A percentile compares a stretch with the other conserved stretches of the same genome.
These are phyloP conservation scores for Anisognathus igniventris DNA, from an alignment of 2,797 vertebrate genomes.

Conservation along the genomic window DNA sequence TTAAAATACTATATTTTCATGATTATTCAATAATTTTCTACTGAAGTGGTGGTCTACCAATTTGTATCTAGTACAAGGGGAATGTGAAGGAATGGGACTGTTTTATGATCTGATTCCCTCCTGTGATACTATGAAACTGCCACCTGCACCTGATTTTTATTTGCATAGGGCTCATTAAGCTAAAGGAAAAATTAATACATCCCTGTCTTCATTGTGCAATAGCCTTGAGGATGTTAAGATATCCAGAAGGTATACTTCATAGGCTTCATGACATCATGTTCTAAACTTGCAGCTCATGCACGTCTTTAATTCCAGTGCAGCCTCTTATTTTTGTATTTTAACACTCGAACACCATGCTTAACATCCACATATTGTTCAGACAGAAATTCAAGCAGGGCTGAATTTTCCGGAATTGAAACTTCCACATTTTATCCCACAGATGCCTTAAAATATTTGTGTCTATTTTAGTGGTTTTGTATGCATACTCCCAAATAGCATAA, in stretches of 20 bases:
- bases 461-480: not conserved
- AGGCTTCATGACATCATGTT: not conserved
- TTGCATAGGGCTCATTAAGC: not conserved
- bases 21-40: not conserved
- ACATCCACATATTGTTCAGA: not conserved
- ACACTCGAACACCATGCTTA: not conserved
- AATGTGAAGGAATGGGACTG: not conserved
- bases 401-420: not conserved
- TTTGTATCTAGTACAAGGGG: not conserved
- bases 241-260: not conserved
- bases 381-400: not conserved
- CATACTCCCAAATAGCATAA: not conserved
- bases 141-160: not conserved
- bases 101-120: not conserved
- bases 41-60: not conserved
- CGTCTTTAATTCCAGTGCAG: not conserved
- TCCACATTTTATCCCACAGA: not conserved
- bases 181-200: not conserved
- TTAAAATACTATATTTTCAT: not conserved
- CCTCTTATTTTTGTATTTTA: not conserved
- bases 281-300: not conserved
- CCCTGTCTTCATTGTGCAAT: not conserved
- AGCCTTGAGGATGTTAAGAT: not conserved
- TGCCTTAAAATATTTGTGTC: constrained; percentile 14
- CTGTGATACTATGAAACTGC: not conserved